A percentile compares a stretch with the other conserved stretches of the same genome.
These are phyloP conservation scores for Muscina levida DNA, from an alignment of 2,888 invertebrate species.

Conservation along the genomic window DNA sequence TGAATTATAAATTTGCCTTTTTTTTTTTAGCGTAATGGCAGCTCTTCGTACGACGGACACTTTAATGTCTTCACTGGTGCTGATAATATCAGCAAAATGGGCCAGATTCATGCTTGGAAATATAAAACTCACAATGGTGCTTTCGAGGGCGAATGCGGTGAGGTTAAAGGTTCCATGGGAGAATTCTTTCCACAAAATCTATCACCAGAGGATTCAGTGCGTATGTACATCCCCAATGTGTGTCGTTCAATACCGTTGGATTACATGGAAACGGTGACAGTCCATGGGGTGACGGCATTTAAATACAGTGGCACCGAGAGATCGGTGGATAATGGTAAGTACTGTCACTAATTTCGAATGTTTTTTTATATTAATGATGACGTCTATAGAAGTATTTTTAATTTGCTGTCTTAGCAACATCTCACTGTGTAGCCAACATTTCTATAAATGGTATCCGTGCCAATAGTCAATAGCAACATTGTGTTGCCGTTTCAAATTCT, in stretches of 20 bases:
- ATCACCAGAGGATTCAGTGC: constrained; percentile 82
- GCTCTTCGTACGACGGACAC: constrained; percentile 86
- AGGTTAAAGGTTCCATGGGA: constrained; percentile 87
- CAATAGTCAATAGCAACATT: too few species aligned
- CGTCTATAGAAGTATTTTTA: too few species aligned
- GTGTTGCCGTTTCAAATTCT: too few species aligned
- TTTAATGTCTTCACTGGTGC: constrained; percentile 89
- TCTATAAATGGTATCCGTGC: too few species aligned
- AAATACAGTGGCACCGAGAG: constrained; percentile 84
- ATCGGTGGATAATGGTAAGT: constrained; percentile 85
- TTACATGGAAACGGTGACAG: constrained; percentile 82
- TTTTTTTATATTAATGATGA: too few species aligned
- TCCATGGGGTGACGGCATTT: constrained; percentile 84
- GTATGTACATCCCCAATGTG: constrained; percentile 87
- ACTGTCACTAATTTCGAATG: background rate
- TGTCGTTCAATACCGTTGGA: constrained; percentile 86
- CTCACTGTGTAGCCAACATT: too few species aligned
- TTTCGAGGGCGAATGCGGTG: constrained; percentile 82
- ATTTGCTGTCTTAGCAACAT: too few species aligned
- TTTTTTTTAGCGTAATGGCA: constrained; percentile 87
- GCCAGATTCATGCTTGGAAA: constrained; percentile 88
- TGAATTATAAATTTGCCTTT: background rate
- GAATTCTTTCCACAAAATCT: constrained; percentile 88
- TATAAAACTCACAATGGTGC: constrained; percentile 82
- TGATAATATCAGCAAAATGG: constrained; percentile 83